Conservation (phyloP, 2,797 vertebrate species). For the Enteromius unitaeniatus region DNA sequence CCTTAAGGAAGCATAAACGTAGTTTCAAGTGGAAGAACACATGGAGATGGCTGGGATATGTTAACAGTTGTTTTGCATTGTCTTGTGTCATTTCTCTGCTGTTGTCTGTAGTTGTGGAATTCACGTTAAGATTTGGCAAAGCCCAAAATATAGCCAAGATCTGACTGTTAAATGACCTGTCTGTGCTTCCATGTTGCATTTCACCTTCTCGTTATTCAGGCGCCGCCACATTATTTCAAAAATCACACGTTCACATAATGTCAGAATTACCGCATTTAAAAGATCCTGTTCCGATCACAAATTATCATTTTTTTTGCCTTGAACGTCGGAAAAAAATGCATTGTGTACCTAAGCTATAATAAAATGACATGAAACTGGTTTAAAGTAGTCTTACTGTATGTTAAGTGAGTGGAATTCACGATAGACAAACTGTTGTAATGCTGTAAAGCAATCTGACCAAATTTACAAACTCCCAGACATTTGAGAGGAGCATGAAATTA, state of each 20-base stretch:
- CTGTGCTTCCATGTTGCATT: constrained; percentile 39
- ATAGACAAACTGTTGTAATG: background rate
- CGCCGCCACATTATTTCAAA: background rate
- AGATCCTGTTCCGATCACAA: background rate
- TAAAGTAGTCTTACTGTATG: background rate
- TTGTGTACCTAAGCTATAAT: background rate
- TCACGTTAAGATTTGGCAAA: constrained; percentile 70
- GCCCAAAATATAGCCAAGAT: constrained; percentile 66
- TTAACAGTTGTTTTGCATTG: constrained; percentile 49
- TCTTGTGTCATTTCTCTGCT: constrained; percentile 48
- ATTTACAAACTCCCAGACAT: background rate
- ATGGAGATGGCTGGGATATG: constrained; percentile 69
- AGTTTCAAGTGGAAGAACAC: constrained; percentile 66
- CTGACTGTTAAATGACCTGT: constrained; percentile 75
- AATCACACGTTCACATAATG: background rate
- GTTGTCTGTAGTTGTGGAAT: constrained; percentile 63
- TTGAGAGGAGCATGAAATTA: background rate
- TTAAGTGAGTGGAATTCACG: background rate
- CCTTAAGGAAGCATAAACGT: constrained; percentile 64
- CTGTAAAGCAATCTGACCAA: background rate
- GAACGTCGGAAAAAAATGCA: background rate
- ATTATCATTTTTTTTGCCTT: background rate
- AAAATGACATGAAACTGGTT: background rate
- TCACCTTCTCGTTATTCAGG: background rate
- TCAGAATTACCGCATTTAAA: background rate